Base-by-base conservation (phyloP, 2,797 vertebrate genomes). In the Danio tinwini region DNA sequence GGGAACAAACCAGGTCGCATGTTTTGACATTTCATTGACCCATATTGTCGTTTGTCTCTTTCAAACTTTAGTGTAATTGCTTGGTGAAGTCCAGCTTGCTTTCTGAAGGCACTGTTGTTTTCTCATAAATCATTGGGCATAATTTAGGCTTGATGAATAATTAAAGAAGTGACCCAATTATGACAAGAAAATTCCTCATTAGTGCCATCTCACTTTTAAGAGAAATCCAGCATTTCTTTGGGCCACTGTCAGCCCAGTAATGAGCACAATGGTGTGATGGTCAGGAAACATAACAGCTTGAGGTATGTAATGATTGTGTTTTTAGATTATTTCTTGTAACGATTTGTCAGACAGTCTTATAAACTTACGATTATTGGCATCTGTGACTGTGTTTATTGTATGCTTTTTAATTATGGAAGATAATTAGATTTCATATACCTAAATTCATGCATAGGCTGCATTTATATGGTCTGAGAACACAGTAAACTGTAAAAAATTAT, bases 81-180 rank as follows among this genome's bases (percentile, higher is more conserved):
- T 45, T 56, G 62, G 56, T 56, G 45, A 56, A 53, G 21, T 67
- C 10, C 1, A 42, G 11, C 42, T 0, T 11, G 16, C n/a, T 76
- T 75, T 76, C 19, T 76, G 19, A 76, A 59, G 39, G 53, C 80
- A 65, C 42, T 49, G 56, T 65, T 14, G 49, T 65, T 80, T 58
- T 67, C 63, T 29, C 21, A 16, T 44, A 50, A 67, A 58, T 82
- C 21, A 65, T 11, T 29, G 70, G 68, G 73, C 70, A 56, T 70
- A n/a, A 58, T 75, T 79, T 64, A 40, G 68, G 49, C 63, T 44
- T 71, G 73, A 75, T 89, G 50, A 88, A 89, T 88, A 85, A 87
- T 86, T 88, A 82, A 86, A 85, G n/a, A 86, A 84, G 64, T 84
- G 86, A 84, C 85, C 88, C 79, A 89, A 78, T 88, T 87, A 82